Evolutionary conservation across 2,797 vertebrate species (phyloP).

Genomic region (Pseudochirops cupreus): DNA sequence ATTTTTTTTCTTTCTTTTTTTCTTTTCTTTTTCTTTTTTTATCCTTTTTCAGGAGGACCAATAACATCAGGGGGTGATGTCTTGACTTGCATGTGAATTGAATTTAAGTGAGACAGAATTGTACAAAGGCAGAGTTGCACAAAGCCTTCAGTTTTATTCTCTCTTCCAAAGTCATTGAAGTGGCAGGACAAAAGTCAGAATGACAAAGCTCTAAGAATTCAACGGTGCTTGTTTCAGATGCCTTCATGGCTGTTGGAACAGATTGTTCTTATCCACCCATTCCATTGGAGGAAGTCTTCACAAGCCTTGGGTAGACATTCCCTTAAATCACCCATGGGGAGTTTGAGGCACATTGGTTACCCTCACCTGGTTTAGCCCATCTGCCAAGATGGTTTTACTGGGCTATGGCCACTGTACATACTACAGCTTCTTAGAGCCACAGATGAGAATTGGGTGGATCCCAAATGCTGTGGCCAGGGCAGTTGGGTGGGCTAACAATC

Average conservation of each 20-base stretch:
- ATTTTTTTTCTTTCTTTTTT: too few relatives aligned
- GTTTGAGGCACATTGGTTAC: background rate
- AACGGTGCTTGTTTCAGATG: fast-evolving
- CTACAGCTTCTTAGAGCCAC: background rate
- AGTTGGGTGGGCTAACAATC: too few relatives aligned
- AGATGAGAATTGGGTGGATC: background rate
- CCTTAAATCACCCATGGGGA: background rate
- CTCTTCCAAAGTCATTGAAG: background rate
- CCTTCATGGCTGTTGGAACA: background rate
- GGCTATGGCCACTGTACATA: background rate
- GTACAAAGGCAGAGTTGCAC: too few relatives aligned
- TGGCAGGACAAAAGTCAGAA: background rate
- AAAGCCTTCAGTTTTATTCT: background rate
- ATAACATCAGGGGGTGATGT: background rate
- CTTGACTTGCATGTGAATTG: background rate
- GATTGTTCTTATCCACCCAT: background rate
- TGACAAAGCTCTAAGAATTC: background rate
- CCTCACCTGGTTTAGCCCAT: background rate
- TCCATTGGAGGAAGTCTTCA: background rate
- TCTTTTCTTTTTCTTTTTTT: too few relatives aligned
- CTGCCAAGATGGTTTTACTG: background rate
- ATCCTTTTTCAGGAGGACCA: background rate
- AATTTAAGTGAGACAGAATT: background rate
- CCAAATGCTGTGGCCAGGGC: too few relatives aligned
- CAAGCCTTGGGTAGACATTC: background rate